Evolutionary conservation across 2,888 invertebrate species (phyloP).

Genomic region (Antitype chi): DNA sequence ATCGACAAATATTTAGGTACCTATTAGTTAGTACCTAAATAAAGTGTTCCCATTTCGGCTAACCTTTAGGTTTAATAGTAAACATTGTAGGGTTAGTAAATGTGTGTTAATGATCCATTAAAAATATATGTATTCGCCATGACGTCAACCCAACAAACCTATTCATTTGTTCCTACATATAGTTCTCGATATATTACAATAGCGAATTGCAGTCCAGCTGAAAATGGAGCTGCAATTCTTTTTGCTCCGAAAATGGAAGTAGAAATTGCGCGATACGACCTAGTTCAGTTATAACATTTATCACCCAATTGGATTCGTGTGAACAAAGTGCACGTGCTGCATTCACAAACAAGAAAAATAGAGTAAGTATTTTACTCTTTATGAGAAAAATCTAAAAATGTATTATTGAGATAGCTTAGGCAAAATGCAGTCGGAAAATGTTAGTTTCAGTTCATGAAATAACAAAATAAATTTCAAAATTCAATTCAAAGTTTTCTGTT

Average conservation of each 20-base stretch:
- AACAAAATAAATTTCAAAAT: too few species aligned
- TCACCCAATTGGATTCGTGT: constrained; percentile 28
- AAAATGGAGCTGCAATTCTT: constrained; percentile 35
- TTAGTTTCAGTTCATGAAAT: too few species aligned
- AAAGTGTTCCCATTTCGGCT: constrained; percentile 36
- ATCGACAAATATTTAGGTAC: constrained; percentile 33
- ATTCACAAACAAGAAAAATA: constrained; percentile 11
- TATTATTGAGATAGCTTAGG: too few species aligned
- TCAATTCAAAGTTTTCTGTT: too few species aligned
- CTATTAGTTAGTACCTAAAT: constrained; percentile 22
- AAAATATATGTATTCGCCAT: constrained; percentile 14
- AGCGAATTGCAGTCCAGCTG: constrained; percentile 25
- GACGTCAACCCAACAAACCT: constrained; percentile 2
- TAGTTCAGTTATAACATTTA: constrained; percentile 35
- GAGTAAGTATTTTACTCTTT: too few species aligned
- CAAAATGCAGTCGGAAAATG: too few species aligned
- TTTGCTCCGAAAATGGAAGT: constrained; percentile 26
- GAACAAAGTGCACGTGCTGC: constrained; percentile 17
- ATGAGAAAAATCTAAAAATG: too few species aligned
- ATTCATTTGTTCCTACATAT: constrained; percentile 12
- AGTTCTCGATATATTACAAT: constrained; percentile 9
- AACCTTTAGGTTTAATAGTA: constrained; percentile 44
- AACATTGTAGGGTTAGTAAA: constrained; percentile 27
- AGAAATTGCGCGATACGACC: constrained; percentile 33
- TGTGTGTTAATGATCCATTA: constrained; percentile 41